These are phyloP conservation scores for Eurytoma adleriae DNA, from an alignment of 2,888 invertebrate species.

Conservation along the genomic window DNA sequence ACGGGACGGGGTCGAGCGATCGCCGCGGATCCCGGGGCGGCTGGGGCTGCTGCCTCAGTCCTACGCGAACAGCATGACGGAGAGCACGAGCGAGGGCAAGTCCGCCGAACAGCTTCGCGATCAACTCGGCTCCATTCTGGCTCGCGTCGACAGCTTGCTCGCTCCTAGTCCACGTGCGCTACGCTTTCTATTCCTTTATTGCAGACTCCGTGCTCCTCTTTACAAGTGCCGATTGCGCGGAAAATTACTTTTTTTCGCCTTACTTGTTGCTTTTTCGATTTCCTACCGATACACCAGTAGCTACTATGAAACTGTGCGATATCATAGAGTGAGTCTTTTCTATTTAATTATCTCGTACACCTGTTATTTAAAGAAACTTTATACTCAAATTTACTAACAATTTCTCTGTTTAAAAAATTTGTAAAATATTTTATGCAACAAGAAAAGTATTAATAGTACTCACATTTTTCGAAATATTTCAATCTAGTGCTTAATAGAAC, in stretches of 20 bases:
- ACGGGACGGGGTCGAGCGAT: not conserved
- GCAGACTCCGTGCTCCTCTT: constrained; percentile 54
- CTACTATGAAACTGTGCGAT: constrained; percentile 34
- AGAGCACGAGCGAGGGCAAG: constrained; percentile 58
- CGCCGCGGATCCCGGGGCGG: not conserved
- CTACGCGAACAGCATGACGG: constrained; percentile 61
- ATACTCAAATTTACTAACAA: too few relatives aligned
- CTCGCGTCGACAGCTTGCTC: constrained; percentile 59
- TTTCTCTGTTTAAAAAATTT: too few relatives aligned
- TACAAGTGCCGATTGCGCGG: too few relatives aligned
- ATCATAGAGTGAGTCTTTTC: constrained; percentile 61
- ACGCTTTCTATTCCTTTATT: constrained; percentile 58
- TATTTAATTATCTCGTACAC: too few relatives aligned
- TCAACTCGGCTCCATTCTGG: constrained; percentile 63
- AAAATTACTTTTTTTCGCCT: too few relatives aligned
- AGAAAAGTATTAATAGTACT: too few relatives aligned
- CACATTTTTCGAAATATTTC: constrained; percentile 22
- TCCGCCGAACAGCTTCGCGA: constrained; percentile 63
- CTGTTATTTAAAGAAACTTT: too few relatives aligned
- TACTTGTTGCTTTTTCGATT: too few relatives aligned
- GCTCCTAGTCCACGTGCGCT: constrained; percentile 51
- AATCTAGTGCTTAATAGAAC: constrained; percentile 68
- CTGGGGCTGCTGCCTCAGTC: constrained; percentile 31
- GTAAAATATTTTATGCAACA: too few relatives aligned
- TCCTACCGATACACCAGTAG: not conserved